Conservation (phyloP, 2,113 vertebrate species). For the Nyctereutes procyonoides region DNA sequence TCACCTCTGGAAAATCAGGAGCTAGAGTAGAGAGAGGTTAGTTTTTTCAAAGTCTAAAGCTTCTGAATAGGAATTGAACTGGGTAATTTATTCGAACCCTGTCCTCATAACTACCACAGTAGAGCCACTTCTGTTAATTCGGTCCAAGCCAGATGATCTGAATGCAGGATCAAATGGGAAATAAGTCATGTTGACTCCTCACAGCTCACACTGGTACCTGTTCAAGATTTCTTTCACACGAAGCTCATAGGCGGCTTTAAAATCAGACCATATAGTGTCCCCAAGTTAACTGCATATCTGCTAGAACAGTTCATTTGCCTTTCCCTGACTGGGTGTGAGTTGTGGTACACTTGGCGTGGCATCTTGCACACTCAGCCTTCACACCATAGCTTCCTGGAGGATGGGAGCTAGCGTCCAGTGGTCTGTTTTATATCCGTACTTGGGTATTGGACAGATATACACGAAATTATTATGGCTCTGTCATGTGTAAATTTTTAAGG, state of each 20-base stretch:
- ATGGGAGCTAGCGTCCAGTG: too few relatives aligned
- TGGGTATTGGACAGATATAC: background rate
- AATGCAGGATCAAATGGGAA: background rate
- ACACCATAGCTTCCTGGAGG: background rate
- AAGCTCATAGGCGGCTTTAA: background rate
- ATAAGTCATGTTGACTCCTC: background rate
- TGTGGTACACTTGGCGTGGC: background rate
- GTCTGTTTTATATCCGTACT: background rate
- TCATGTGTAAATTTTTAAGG: background rate
- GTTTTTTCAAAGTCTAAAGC: background rate
- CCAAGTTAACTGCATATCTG: background rate
- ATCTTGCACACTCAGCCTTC: background rate
- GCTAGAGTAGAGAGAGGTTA: background rate
- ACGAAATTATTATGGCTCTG: background rate
- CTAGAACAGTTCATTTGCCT: background rate
- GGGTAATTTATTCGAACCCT: background rate
- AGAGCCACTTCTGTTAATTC: background rate
- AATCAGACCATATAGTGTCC: background rate
- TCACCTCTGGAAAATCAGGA: background rate
- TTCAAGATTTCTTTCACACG: background rate
- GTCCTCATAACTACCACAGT: background rate
- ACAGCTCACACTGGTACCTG: background rate
- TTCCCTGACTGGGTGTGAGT: background rate
- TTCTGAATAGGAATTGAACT: background rate
- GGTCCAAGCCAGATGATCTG: background rate